Percentiles rank a stretch among this genome's conserved stretches.
Conservation (phyloP, 2,797 vertebrate species). For the Mormyrus hasselquistii region DNA sequence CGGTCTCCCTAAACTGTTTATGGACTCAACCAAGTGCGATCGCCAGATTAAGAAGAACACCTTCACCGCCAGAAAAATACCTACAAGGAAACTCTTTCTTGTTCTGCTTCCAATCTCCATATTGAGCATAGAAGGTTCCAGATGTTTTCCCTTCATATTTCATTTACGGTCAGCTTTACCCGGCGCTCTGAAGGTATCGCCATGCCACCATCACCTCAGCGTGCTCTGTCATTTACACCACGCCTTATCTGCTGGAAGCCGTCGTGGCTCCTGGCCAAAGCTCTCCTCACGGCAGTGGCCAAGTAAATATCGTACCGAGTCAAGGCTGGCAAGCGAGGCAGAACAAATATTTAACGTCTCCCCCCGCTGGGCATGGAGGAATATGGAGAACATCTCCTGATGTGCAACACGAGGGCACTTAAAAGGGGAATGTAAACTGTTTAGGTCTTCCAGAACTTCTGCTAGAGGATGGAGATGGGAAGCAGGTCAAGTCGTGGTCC, state of each 20-base stretch:
- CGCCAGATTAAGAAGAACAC: neutral
- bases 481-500: neutral
- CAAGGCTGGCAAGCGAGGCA: neutral
- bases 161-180: neutral
- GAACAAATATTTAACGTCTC: neutral
- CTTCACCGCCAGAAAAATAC: neutral
- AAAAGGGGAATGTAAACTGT: conserved; percentile 14
- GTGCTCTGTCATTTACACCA: neutral
- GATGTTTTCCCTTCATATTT: neutral
- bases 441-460: neutral
- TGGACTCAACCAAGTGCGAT: neutral
- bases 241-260: neutral
- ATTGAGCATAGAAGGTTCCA: neutral
- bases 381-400: neutral
- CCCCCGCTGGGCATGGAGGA: neutral
- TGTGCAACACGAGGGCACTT: neutral
- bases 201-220: neutral
- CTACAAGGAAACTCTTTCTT: neutral
- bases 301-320: neutral
- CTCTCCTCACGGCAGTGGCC: neutral
- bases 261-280: neutral
- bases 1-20: neutral
- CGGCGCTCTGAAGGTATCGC: neutral
- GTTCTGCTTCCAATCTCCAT: neutral
- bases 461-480: neutral